Evolutionary conservation across 2,888 invertebrate species (phyloP).

Genomic region (Maniola hyperantus): DNA sequence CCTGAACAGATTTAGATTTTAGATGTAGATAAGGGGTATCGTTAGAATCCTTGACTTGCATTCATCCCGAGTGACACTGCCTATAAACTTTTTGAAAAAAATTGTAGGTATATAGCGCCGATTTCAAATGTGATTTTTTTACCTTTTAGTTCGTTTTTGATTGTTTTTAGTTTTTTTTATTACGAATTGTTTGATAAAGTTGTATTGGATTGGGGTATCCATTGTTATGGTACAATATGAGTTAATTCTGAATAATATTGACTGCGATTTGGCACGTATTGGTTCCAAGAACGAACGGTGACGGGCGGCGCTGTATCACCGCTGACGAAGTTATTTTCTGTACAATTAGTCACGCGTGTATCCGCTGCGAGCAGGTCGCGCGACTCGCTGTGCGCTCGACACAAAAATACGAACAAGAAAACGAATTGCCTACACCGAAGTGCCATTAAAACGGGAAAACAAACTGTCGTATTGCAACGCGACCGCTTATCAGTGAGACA

Average conservation of each 20-base stretch:
- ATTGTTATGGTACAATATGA: not conserved
- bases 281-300: conserved; percentile 75
- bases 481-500: conserved; percentile 23
- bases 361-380: conserved; percentile 70
- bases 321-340: conserved; percentile 82
- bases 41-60: no score
- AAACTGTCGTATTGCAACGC: conserved; percentile 21
- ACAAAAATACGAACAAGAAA: conserved; percentile 33
- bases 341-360: conserved; percentile 80
- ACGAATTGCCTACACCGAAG: conserved; percentile 34
- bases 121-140: no score
- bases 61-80: no score
- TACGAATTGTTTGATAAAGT: no score
- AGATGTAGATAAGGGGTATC: no score
- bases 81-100: no score
- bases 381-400: conserved; percentile 41
- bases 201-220: not conserved
- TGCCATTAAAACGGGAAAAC: conserved; percentile 31
- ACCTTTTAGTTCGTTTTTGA: no score
- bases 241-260: conserved; percentile 38
- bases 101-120: no score
- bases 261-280: conserved; percentile 55
- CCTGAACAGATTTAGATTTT: no score
- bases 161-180: no score
- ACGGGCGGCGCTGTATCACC: conserved; percentile 72